Conservation (phyloP, 2,888 invertebrate genomes). For the Calephelis perditalis region DNA sequence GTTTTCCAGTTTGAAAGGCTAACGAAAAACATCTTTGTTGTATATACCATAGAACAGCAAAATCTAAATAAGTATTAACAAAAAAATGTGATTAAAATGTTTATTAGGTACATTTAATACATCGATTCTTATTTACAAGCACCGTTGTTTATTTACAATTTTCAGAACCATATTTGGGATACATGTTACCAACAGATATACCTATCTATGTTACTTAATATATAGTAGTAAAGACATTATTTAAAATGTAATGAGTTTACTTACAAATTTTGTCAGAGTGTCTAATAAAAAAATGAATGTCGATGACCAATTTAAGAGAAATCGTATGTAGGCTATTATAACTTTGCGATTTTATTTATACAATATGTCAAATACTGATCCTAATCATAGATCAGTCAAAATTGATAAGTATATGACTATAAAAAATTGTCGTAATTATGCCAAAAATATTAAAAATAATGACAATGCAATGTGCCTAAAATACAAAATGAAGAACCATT, state of each 20-base stretch:
- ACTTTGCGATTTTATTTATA: not conserved
- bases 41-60: too few relatives aligned
- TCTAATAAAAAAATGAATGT: too few relatives aligned
- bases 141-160: slow-evolving; percentile 19
- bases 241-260: not conserved
- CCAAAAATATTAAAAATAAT: not conserved
- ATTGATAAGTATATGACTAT: not conserved
- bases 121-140: not conserved
- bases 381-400: not conserved
- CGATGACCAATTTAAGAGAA: too few relatives aligned
- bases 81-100: not conserved
- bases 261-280: not conserved
- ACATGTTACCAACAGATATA: not conserved
- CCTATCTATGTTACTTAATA: not conserved
- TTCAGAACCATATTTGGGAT: slow-evolving; percentile 15
- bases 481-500: not conserved
- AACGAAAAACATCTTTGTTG: not conserved
- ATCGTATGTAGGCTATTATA: too few relatives aligned
- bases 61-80: too few relatives aligned
- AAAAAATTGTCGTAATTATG: not conserved
- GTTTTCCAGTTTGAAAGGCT: not conserved
- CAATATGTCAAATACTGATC: not conserved
- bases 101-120: slow-evolving; percentile 15
- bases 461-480: not conserved
- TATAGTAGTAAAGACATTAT: not conserved